Conservation (phyloP, 2,113 vertebrate species). For the Pithys albifrons region DNA sequence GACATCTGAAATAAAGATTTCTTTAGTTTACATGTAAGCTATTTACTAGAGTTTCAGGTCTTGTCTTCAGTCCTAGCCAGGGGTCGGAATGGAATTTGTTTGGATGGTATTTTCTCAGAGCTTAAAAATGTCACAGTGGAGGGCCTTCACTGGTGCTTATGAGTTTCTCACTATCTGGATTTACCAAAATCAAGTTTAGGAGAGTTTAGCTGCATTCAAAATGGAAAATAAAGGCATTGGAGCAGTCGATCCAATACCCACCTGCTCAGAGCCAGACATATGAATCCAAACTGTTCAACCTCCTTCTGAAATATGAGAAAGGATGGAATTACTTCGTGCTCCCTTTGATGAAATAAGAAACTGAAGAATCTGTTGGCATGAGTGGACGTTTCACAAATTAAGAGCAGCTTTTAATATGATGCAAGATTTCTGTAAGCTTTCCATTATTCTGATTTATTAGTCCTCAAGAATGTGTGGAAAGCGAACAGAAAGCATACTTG, state of each 20-base stretch:
- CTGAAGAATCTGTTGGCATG: background rate
- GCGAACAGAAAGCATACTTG: background rate
- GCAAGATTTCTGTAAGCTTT: constrained; percentile 27
- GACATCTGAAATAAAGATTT: background rate
- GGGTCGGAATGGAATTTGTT: background rate
- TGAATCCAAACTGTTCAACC: background rate
- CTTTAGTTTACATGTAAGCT: background rate
- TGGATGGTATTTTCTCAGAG: background rate
- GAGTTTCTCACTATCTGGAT: background rate
- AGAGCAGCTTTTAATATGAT: background rate
- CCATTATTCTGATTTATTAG: constrained; percentile 39
- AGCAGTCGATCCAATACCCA: background rate
- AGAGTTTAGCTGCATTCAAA: background rate
- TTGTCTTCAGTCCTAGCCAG: background rate
- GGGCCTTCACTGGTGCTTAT: background rate
- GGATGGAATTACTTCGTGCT: background rate
- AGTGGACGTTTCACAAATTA: background rate
- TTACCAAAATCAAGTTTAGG: background rate
- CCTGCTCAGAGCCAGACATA: background rate
- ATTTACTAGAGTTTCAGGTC: background rate
- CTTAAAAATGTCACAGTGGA: background rate
- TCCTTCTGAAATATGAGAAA: background rate
- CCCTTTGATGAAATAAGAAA: background rate
- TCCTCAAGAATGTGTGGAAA: constrained; percentile 5
- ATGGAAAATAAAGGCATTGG: background rate